Conservation (phyloP, 2,888 invertebrate genomes). For the Archips crataeganus region DNA sequence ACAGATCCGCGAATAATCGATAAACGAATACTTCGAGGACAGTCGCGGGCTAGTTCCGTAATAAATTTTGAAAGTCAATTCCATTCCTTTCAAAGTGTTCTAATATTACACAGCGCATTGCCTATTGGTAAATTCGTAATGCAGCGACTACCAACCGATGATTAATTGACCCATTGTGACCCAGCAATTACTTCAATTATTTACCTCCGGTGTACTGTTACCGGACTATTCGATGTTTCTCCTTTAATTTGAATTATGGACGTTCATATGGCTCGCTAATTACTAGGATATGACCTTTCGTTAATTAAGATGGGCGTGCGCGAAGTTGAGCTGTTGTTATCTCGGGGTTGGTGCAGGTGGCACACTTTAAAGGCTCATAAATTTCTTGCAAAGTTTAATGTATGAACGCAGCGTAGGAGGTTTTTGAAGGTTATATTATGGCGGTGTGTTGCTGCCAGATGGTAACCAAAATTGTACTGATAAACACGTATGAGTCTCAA, state of each 20-base stretch:
- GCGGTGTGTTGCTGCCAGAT: not conserved
- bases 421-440: not conserved
- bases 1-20: no score
- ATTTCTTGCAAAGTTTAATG: constrained; percentile 15
- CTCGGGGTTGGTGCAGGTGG: not conserved
- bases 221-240: constrained; percentile 56
- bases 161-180: constrained; percentile 83
- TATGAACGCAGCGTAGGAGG: not conserved
- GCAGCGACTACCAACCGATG: constrained; percentile 68
- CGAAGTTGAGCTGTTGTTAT: constrained; percentile 13
- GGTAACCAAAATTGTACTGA: not conserved
- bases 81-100: no score
- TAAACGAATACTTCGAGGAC: no score
- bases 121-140: constrained; percentile 67
- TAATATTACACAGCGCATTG: not conserved
- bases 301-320: constrained; percentile 26
- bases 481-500: not conserved
- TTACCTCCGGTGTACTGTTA: constrained; percentile 76
- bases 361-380: constrained; percentile 21
- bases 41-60: no score
- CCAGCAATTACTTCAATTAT: constrained; percentile 83
- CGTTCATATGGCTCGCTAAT: constrained; percentile 25
- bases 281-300: constrained; percentile 21
- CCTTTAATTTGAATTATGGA: constrained; percentile 59
- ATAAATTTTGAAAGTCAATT: no score